A percentile compares a stretch with the other conserved stretches of the same genome.
These are phyloP conservation scores for Aviceda subcristata DNA, from an alignment of 2,113 vertebrate genomes.

Conservation along the genomic window DNA sequence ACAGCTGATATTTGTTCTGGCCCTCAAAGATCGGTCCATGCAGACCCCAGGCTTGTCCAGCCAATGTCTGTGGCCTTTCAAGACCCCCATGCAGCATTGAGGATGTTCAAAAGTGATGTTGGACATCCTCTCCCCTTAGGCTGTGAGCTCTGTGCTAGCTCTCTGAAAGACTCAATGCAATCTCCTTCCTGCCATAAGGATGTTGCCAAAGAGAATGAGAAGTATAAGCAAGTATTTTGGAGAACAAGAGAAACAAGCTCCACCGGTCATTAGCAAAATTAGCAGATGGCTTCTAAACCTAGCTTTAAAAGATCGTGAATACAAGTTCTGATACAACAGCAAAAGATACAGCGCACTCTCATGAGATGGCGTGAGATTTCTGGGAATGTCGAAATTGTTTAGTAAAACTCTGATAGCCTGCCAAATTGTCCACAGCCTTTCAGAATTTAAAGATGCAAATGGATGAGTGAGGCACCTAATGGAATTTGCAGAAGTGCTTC, in stretches of 20 bases:
- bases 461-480: neutral
- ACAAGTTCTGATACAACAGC: neutral
- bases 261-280: neutral
- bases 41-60: neutral
- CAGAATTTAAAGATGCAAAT: neutral
- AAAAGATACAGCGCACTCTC: neutral
- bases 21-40: neutral
- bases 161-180: neutral
- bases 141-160: neutral
- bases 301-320: neutral
- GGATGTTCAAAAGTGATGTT: neutral
- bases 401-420: neutral
- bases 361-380: fast-evolving
- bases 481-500: neutral
- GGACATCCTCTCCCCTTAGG: neutral
- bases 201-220: neutral
- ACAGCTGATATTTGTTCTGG: neutral
- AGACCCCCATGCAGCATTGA: neutral
- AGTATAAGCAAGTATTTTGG: neutral
- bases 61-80: fast-evolving
- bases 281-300: neutral
- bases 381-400: neutral
- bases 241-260: neutral
- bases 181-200: neutral
- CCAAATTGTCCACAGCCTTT: neutral